Percentiles rank a stretch among this genome's conserved stretches.
These are phyloP conservation scores for Eupeodes luniger DNA, from an alignment of 2,888 invertebrate species.

Conservation along the genomic window DNA sequence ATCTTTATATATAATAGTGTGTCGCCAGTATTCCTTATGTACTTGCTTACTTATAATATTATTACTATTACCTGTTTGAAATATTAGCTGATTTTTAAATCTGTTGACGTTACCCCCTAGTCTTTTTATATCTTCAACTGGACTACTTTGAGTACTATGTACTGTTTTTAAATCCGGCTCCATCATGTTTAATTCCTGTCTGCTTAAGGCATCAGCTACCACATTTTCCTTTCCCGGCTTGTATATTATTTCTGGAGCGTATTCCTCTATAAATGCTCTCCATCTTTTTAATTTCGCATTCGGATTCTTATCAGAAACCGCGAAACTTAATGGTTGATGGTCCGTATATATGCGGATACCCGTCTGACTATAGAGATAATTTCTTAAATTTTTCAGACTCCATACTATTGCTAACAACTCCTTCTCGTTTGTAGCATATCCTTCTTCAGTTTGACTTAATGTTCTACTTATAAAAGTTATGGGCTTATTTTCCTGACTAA, in stretches of 20 bases:
- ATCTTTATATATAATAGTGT: too few relatives aligned
- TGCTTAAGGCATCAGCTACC: not conserved
- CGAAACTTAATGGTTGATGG: constrained; percentile 2
- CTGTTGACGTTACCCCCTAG: too few relatives aligned
- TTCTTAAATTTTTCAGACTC: constrained; percentile 80
- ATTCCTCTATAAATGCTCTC: not conserved
- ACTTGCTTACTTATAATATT: too few relatives aligned
- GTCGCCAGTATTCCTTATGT: too few relatives aligned
- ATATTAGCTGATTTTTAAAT: too few relatives aligned
- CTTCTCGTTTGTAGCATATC: constrained; percentile 79
- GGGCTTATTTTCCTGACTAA: constrained; percentile 1
- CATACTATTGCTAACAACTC: constrained; percentile 80
- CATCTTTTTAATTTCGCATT: not conserved
- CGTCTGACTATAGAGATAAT: constrained; percentile 36
- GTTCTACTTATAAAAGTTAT: constrained; percentile 29
- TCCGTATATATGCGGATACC: constrained; percentile 6
- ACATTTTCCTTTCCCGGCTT: not conserved
- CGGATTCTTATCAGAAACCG: not conserved
- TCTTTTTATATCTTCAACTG: not conserved
- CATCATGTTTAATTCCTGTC: not conserved
- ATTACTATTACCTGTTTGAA: too few relatives aligned
- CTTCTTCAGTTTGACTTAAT: constrained; percentile 41
- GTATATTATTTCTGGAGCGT: not conserved
- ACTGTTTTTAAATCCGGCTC: not conserved
- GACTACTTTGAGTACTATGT: not conserved